Evolutionary conservation across 1,140 invertebrate genomes (phyloP), one percentile per base, ranked within the genome.

Genomic region (Drosophila pruinosa): DNA sequence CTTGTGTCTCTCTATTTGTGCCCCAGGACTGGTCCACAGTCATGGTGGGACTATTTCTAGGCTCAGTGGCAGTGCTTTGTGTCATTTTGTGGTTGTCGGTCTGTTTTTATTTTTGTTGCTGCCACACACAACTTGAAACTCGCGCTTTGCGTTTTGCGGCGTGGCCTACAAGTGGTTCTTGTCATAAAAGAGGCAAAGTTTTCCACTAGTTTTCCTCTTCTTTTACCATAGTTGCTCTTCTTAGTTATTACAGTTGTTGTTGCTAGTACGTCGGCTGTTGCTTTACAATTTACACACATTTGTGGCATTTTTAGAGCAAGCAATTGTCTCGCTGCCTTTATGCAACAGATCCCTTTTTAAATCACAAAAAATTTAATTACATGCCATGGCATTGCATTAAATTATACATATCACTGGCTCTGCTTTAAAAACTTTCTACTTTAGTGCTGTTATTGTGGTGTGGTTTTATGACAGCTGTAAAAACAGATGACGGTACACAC

Each of bases 361-460:
- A 86, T 85, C 77, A 81, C 81, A 85, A 80, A 80, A 85, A 88
- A 81, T 86, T 86, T 86, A 86, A 86, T 86, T 86, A 86, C 77
- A 81, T 80, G 82, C 62, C 70, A 79, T 62, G 72, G 43, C 72
- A 57, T 65, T 65, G 63, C 72, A 76, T 80, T 79, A 86, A 76
- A 79, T 76, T 85, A 79, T 80, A 81, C 50, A 69, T 70, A 64
- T 52, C 19, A 63, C 6, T 36, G 56, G n/a, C 26, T 21, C 28
- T 28, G 41, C 56, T 58, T 58, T 63, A 54, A 52, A 53, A 54
- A 24, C 43, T 62, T 50, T 62, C 45, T 38, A 59, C 83, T 86
- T 85, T 54, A 56, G 34, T 50, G 36, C 57, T 45, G 53, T 59
- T 76, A 57, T 81, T 71, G 61, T 70, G 54, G 21, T 68, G 69